Base-by-base conservation (phyloP, 2,888 invertebrate species). In the Sarcophaga subvicina region DNA sequence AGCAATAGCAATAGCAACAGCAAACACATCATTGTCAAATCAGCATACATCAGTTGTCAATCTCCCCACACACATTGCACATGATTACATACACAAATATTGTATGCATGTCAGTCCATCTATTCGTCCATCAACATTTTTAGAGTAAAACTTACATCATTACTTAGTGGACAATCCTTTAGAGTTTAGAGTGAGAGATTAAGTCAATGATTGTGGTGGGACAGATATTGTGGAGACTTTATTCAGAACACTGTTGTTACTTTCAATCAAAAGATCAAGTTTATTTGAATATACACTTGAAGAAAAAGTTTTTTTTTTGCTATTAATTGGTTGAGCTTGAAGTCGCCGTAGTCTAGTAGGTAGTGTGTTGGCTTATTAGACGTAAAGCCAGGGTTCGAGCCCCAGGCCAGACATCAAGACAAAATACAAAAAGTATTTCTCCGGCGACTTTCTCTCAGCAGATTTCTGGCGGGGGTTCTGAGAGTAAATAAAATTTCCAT, bases 11-110 rank as follows among this genome's bases (percentile, higher is more conserved):
- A 54, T 17, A 17, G 54, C 20, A 62, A 62, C 62, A 62, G n/a
- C 62, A 62, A n/a, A 82, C 84, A 87, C 87, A 76, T 87, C 84
- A 87, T 73, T 87, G 87, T 87, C 87, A 87, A 87, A 84, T 87
- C 87, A 87, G 87, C 87, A 87, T 87, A 87, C 84, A 87, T 87
- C 87, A 87, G 45, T 84, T 87, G 87, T 87, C 87, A 84, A 81
- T 81, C 79, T 78, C 64, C 54, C 45, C 72, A 62, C 49, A 63
- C 2, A 45, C 60, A 37, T 6, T 54, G 14, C 6, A n/a, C 47
- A 5, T 17, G 60, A 70, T 69, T 62, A 67, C 63, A 59, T 63
- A 67, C 17, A 12, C 20, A 60, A 47, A 71, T 20, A 20, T 49
- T 45, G 14, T n/a, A 17, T 20, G 22, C 64, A 64, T 71, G 63